Conservation (phyloP, 2,888 invertebrate species). For the Cyrtodaria siliqua region DNA sequence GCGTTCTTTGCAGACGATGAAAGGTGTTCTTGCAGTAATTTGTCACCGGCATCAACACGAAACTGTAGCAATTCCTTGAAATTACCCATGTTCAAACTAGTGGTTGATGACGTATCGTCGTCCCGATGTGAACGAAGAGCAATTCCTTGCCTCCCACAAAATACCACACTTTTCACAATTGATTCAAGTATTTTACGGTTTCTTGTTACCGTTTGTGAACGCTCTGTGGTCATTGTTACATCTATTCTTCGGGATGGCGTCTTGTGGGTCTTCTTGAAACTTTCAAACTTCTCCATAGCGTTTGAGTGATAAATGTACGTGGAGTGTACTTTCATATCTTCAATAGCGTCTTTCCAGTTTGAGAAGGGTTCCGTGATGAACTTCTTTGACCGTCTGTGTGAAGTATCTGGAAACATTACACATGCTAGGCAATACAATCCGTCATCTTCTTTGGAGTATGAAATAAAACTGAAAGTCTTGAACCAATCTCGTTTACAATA, state of each 20-base stretch:
- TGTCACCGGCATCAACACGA: constrained; percentile 27
- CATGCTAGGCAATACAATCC: constrained; percentile 46
- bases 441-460: constrained; percentile 43
- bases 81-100: constrained; percentile 35
- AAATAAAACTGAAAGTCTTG: constrained; percentile 35
- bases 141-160: constrained; percentile 44
- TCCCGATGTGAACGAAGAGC: constrained; percentile 42
- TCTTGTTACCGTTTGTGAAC: constrained; percentile 4
- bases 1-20: constrained; percentile 39
- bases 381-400: constrained; percentile 36
- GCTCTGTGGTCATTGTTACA: constrained; percentile 1
- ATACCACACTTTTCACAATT: constrained; percentile 32
- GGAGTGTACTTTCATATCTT: constrained; percentile 39
- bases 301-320: constrained; percentile 24
- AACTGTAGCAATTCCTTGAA: constrained; percentile 40
- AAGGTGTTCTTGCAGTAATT: constrained; percentile 30
- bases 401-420: constrained; percentile 43
- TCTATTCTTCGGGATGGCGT: constrained; percentile 28
- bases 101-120: constrained; percentile 16
- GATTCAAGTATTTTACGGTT: constrained; percentile 37
- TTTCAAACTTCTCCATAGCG: constrained; percentile 26
- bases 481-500: constrained; percentile 41
- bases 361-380: constrained; percentile 39
- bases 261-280: constrained; percentile 21
- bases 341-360: constrained; percentile 57